Base-by-base conservation (phyloP, 2,888 invertebrate species). In the Leptinotarsa peninsularis region DNA sequence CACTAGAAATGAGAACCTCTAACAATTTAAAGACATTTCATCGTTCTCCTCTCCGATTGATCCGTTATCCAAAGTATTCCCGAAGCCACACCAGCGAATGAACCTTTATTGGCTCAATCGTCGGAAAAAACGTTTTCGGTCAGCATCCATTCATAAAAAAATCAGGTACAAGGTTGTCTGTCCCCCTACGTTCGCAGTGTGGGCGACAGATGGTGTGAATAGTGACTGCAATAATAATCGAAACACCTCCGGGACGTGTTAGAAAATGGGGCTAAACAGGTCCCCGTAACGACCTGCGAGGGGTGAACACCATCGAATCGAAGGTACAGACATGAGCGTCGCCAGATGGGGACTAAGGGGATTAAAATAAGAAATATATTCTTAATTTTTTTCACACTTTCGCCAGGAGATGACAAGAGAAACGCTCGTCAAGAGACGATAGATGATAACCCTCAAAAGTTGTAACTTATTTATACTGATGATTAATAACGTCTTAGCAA, bases 171-270 rank as follows among this genome's bases (percentile, higher is more conserved):
- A 74, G 71, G 73, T 67, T 54, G 56, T 60, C 49, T 33, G 33
- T 68, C 58, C 70, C 63, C 68, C 52, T 69, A 18, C 63, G 73
- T 67, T 66, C 15, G 63, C 76, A 77, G 80, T 80, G 85, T 86
- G 84, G 82, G 85, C 85, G 86, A 87, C 87, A 87, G 87, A 87
- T 87, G 87, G 85, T 85, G 85, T 82, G 85, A 85, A 87, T 82
- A 81, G 78, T 78, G 82, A 82, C 79, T 81, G 82, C 84, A 86
- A 86, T 85, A 86, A 86, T 86, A 86, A 86, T 85, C 85, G 83
- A 84, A 85, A 84, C 85, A 87, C 87, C 87, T 87, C 84, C 82
- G 86, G 86, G 86, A 85, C 85, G 83, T 84, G 82, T 83, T 83
- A 82, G 78, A 84, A 85, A 85, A 85, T 82, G 78, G 81, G 82